phyloP scores from a whole-genome alignment of 2,888 invertebrate species.

The Pyralis farinalis region DNA sequence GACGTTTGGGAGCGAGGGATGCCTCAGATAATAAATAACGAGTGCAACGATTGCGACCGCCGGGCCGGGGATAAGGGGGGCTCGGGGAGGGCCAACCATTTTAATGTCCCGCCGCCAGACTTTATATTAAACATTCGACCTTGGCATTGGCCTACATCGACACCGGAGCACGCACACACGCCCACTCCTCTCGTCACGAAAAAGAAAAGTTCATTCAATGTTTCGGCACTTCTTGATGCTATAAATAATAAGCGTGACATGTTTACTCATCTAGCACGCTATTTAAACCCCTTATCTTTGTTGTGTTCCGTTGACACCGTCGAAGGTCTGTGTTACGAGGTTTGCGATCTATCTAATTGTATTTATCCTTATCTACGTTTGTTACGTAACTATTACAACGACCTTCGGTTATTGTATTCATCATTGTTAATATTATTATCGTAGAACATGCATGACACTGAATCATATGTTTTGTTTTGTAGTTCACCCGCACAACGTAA shows the following conservation, averaged over 20 bases:
- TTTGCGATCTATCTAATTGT: constrained; percentile 25
- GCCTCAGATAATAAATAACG: constrained; percentile 78
- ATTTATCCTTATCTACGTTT: constrained; percentile 22
- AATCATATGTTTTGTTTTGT: constrained; percentile 13
- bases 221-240: constrained; percentile 65
- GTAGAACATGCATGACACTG: constrained; percentile 17
- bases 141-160: constrained; percentile 80
- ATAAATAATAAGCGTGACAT: constrained; percentile 70
- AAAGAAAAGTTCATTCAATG: constrained; percentile 73
- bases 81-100: constrained; percentile 76
- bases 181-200: constrained; percentile 67
- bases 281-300: constrained; percentile 47
- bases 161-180: constrained; percentile 76
- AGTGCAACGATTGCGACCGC: constrained; percentile 79
- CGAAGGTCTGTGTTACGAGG: constrained; percentile 37
- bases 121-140: constrained; percentile 81
- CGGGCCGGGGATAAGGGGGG: constrained; percentile 64
- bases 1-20: constrained; percentile 55
- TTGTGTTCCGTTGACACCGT: constrained; percentile 39
- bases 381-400: constrained; percentile 17
- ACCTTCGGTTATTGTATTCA: constrained; percentile 20
- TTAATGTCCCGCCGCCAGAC: constrained; percentile 80
- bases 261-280: constrained; percentile 52
- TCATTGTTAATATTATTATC: constrained; percentile 14
- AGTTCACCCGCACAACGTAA: neutral